Percentiles rank a stretch among this genome's conserved stretches.
Conservation (phyloP, 2,888 invertebrate species). For the Erynnis tages region DNA sequence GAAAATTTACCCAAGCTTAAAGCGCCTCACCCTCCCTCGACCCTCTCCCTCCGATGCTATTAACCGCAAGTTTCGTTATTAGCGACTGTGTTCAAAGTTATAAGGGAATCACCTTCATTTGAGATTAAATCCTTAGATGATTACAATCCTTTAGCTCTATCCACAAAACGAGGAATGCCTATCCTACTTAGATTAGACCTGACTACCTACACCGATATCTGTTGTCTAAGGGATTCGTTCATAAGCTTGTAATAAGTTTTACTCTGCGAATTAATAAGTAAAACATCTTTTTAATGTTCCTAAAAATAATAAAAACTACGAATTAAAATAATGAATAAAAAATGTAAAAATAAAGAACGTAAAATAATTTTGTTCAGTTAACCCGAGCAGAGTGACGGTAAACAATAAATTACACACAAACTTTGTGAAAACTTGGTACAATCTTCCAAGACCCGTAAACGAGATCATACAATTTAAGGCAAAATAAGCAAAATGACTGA, state of each 20-base stretch:
- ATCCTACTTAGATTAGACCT: neutral
- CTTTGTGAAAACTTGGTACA: conserved; percentile 71
- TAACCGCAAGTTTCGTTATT: conserved; percentile 78
- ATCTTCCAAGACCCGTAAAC: conserved; percentile 76
- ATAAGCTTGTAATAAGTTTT: no score
- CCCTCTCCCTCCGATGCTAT: conserved; percentile 46
- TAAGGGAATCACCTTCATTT: conserved; percentile 76
- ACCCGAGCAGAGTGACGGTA: conserved; percentile 62
- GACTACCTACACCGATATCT: neutral
- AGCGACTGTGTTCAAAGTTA: conserved; percentile 75
- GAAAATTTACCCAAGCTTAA: conserved; percentile 53
- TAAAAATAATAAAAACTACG: neutral
- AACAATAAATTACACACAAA: conserved; percentile 77
- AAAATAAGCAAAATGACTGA: conserved; percentile 75
- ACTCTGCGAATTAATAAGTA: no score
- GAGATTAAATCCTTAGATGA: conserved; percentile 71
- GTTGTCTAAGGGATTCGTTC: no score
- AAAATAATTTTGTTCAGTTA: conserved; percentile 54
- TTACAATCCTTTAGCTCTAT: conserved; percentile 49
- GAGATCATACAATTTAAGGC: conserved; percentile 77
- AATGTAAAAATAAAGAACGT: conserved; percentile 35
- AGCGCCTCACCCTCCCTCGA: conserved; percentile 36
- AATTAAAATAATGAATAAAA: neutral
- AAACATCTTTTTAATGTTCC: no score
- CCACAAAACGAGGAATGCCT: conserved; percentile 4